Conservation (phyloP, 2,113 vertebrate species). For the Callionymus lyra region DNA sequence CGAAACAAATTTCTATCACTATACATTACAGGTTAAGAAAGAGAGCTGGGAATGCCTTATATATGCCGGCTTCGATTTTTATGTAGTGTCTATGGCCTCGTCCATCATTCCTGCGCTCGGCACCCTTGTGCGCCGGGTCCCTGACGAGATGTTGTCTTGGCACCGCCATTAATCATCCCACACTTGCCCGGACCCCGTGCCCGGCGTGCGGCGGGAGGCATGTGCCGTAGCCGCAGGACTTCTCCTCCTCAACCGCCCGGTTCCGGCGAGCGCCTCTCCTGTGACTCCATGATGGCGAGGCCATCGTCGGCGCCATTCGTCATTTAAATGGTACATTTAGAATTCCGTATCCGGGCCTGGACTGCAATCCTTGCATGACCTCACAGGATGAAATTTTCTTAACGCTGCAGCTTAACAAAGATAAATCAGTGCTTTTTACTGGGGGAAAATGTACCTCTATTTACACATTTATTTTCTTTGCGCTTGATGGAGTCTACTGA, state of each 20-base stretch:
- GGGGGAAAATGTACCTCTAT: too few relatives aligned
- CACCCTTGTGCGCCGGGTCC: conserved; percentile 38
- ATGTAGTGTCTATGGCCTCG: conserved; percentile 49
- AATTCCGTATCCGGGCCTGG: conserved; percentile 7
- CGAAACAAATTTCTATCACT: conserved; percentile 59
- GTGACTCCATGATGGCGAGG: conserved; percentile 5
- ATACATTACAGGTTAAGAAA: conserved; percentile 61
- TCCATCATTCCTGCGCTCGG: conserved; percentile 53
- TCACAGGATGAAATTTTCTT: conserved; percentile 3
- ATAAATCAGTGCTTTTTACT: too few relatives aligned
- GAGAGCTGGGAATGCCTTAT: conserved; percentile 50
- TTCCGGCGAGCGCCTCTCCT: not conserved
- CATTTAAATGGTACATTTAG: conserved; percentile 14
- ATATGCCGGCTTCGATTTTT: conserved; percentile 57
- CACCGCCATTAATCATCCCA: conserved; percentile 52
- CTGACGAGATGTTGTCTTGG: conserved; percentile 54
- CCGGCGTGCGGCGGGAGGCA: conserved; percentile 34
- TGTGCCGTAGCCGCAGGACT: conserved; percentile 30
- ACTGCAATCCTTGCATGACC: conserved; percentile 13
- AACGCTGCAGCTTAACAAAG: too few relatives aligned
- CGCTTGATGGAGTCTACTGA: too few relatives aligned
- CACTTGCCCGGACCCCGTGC: conserved; percentile 33
- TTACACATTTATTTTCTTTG: too few relatives aligned
- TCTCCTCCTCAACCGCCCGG: conserved; percentile 4
- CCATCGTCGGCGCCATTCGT: conserved; percentile 10